Evolutionary conservation across 2,888 invertebrate species (phyloP), one percentile per base, ranked within the genome.

Genomic region (Phragmatobia fuliginosa): DNA sequence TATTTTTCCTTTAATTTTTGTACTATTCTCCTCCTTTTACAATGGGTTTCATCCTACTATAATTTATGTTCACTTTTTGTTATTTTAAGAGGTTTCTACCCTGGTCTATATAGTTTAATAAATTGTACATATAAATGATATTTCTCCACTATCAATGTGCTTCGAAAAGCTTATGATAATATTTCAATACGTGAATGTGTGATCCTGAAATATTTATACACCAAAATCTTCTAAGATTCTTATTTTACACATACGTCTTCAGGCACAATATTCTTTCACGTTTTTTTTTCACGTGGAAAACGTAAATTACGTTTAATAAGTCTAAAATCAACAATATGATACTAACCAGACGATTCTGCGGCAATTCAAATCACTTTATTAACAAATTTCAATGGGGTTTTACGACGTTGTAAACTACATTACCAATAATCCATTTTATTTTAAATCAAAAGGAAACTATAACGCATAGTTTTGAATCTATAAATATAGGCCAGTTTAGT

Each of bases 401-500:
- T 60, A 72, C 64, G 58, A 31, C 68, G 62, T 69, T 62, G 67
- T 69, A 73, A 71, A 71, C 33, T 72, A 66, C 64, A 78, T 75
- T 68, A 74, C 45, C 61, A 45, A 67, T 65, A 58, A 64, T 62
- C 67, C 70, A 67, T 76, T 67, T 69, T 41, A 70, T 72, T 74
- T 77, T 62, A 28, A 63, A 61, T 70, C 62, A 63, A 36, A 79
- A 76, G 65, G 71, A 77, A 72, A 67, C 65, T 41, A 52, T 56
- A 68, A 70, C 71, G 71, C 67, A 74, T 66, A 71, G 36, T 36
- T 74, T 70, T 68, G 70, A 73, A 78, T 73, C 71, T 78, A 80
- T 81, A 71, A 72, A 73, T 68, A 62, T 72, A 68, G 59, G 71
- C 73, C 21, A 45, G 74, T 73, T 64, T 80, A 75, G 74, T 77